Base-by-base conservation (phyloP, 2,888 invertebrate species). In the Hemaris fuciformis region DNA sequence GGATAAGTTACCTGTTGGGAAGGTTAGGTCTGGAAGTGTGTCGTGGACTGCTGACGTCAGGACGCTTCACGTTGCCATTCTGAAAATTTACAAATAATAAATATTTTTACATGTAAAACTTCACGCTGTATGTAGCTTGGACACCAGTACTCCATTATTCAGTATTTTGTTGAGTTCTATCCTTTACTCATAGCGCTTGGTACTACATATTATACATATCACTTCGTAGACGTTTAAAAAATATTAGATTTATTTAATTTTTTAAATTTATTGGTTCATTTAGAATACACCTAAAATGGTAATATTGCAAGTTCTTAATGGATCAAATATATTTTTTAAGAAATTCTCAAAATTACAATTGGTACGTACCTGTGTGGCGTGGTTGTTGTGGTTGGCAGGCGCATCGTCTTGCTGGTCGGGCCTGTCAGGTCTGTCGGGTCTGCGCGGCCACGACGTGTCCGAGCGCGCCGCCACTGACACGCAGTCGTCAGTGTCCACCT, bases 381-480 rank as follows among this genome's bases (percentile, higher is more conserved):
- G 1, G n/a, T 10, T 2, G n/a, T 0, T 2, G 38, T 4, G 34
- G 1, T 38, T 2, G 38, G n/a, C n/a, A n/a, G 38, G 38, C 38
- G 38, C 38, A n/a, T 38, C 38, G 38, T 38, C 38, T 10, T 38
- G 38, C 13, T 38, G 38, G 4, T 10, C 10, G n/a, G 38, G n/a
- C 45, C 45, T 45, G 45, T 10, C 45, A 22, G 22, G 72, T 72
- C 42, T 73, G 67, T 62, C 76, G 75, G 89, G 88, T 0, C 91
- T 79, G 0, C 90, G 82, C 59, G 95, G 95, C 70, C 95, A 95
- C 68, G 96, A 96, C 1, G 93, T 93, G 81, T 97, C 97, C 0
- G 97, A 97, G 66, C 96, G 94, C 25, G 94, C 94, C 10, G 95
- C 95, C 20, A 95, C 94, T 63, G 95, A 95, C 66, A 93, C 93